Evolutionary conservation across 2,888 invertebrate species (phyloP), one percentile per base, ranked within the genome.

Genomic region (Acanthococcus lagerstroemiae): DNA sequence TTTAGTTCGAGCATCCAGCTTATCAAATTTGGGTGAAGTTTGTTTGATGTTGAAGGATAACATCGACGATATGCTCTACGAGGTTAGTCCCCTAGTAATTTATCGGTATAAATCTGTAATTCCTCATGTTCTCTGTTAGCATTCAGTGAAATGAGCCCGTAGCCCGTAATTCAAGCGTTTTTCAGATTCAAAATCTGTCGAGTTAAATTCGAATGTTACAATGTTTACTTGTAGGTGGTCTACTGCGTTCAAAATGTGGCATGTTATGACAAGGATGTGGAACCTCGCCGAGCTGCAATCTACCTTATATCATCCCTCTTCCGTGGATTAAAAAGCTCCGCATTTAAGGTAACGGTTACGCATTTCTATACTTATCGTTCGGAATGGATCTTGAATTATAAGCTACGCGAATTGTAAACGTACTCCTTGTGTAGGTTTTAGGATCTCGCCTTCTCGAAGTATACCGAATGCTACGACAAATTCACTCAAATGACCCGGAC

Each of bases 21-120:
- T 93, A 63, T 90, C 91, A 0, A 90, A 90, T 75, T 78, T 93
- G 50, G 91, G 88, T 0, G 90, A 92, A 77, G 79, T 91, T 17
- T 88, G 88, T 71, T 79, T 84, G 70, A 81, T 87, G 3, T 76
- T 93, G 50, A 82, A 85, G 63, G 90, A 85, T 73, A 84, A 84
- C 72, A 77, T 92, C 4, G 88, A 88, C 26, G 78, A 82, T 67
- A 81, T 86, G 67, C 78, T 88, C 65, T 82, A 83, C 70, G 91
- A 92, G 82, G 90, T 88, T 75, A 72, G 75, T 73, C n/a, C n/a
- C n/a, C n/a, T n/a, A n/a, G n/a, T n/a, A n/a, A n/a, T n/a, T n/a
- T n/a, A n/a, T n/a, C n/a, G n/a, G n/a, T n/a, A n/a, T n/a, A n/a
- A n/a, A n/a, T n/a, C n/a, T n/a, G n/a, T n/a, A n/a, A n/a, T n/a